Evolutionary conservation across 2,113 vertebrate genomes (phyloP).

Genomic region (Micromys minutus): DNA sequence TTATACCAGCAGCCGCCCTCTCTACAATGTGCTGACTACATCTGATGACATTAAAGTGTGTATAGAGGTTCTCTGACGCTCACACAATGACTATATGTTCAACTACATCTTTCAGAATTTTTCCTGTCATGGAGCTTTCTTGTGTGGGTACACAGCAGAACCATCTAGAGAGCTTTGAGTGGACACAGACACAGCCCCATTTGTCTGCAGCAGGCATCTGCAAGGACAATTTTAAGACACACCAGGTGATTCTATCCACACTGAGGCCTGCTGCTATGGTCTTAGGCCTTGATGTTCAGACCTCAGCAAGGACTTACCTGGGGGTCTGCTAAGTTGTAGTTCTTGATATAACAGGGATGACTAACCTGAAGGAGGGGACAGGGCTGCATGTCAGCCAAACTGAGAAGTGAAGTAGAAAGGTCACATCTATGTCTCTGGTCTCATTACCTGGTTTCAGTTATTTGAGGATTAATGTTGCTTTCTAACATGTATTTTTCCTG

Average conservation of each 20-base stretch:
- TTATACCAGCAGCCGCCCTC: neutral
- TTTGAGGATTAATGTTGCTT: neutral
- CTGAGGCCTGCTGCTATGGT: neutral
- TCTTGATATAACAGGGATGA: neutral
- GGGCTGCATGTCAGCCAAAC: neutral
- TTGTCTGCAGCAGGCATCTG: neutral
- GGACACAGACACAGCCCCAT: neutral
- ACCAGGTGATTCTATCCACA: neutral
- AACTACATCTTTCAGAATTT: neutral
- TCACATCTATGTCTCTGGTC: neutral
- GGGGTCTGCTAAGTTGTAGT: neutral
- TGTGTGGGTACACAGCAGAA: neutral
- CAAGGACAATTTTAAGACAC: neutral
- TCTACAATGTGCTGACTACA: fast-evolving
- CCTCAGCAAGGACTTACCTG: neutral
- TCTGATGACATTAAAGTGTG: neutral
- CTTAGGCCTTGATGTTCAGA: neutral
- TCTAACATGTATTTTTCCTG: neutral
- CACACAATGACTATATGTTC: neutral
- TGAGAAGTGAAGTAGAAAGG: neutral
- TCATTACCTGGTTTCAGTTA: neutral
- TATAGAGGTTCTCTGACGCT: neutral
- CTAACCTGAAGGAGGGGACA: neutral
- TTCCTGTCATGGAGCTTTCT: neutral
- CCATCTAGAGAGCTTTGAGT: neutral